Base-by-base conservation (phyloP, 2,113 vertebrate species). In the Psephotus haematonotus region DNA sequence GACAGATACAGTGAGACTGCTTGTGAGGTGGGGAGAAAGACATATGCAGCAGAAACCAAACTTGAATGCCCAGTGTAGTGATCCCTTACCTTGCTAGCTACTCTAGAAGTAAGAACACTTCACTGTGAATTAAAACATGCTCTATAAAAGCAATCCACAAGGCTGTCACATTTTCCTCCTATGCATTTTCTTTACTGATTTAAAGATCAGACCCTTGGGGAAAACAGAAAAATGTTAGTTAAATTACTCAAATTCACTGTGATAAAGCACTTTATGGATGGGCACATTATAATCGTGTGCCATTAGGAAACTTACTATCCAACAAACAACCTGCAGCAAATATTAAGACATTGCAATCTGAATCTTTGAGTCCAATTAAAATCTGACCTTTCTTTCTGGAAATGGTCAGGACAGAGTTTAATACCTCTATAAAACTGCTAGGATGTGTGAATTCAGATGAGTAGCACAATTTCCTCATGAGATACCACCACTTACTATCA, bases 51-150 rank as follows among this genome's bases (percentile, higher is more conserved):
- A 44, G 37, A 43, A 55, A 14, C n/a, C n/a, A 19, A 86, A 52
- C 3, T 7, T 25, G 11, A 55, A 60, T 8, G 11, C 2, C 52
- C 43, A 14, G 0, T 4, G 6, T 2, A 23, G 50, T n/a, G 13
- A 86, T 29, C 4, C 9, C 8, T 47, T 65, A 24, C 27, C 19
- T 75, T n/a, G 6, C 25, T 63, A 39, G 6, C 15, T 33, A 4
- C 41, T 39, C 46, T 49, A 29, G 62, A 91, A 49, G 4, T 8
- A 17, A 43, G 28, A 37, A 1, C 15, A 5, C n/a, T 49, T 37
- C 24, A 39, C 9, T 41, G 3, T 6, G 52, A 88, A 39, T 39
- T 47, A 33, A 43, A 62, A 22, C 3, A 20, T 22, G 4, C 37
- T 47, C 18, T n/a, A 3, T 4, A 23, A 75, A 78, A 67, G 23